phyloP scores from a whole-genome alignment of 2,888 invertebrate genomes.

The Mythimna vitellina region DNA sequence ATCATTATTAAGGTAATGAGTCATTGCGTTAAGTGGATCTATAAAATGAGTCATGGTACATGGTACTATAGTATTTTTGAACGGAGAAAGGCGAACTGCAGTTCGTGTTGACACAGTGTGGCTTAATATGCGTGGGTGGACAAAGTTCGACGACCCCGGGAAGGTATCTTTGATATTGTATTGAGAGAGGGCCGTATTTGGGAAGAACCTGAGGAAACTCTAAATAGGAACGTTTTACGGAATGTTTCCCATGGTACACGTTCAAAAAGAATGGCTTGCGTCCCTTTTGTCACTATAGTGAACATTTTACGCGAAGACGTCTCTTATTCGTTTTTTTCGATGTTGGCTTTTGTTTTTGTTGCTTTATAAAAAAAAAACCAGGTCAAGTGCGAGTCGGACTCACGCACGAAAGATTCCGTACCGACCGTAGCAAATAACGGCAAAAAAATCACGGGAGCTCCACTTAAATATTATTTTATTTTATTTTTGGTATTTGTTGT shows the following conservation, averaged over 20 bases:
- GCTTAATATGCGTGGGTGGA: constrained; percentile 79
- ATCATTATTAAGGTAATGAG: constrained; percentile 86
- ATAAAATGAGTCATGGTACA: constrained; percentile 81
- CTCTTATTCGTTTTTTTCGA: constrained; percentile 31
- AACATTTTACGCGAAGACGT: constrained; percentile 42
- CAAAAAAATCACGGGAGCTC: too few species aligned
- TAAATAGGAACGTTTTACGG: constrained; percentile 36
- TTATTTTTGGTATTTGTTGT: too few species aligned
- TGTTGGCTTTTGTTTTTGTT: constrained; percentile 32
- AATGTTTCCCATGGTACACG: constrained; percentile 52
- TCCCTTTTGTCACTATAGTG: constrained; percentile 38
- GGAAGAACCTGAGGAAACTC: constrained; percentile 39
- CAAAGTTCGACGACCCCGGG: constrained; percentile 79
- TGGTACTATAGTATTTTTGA: constrained; percentile 64
- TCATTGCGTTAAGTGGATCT: constrained; percentile 80
- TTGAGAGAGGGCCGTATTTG: constrained; percentile 46
- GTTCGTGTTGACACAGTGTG: constrained; percentile 78
- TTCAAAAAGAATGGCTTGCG: constrained; percentile 45
- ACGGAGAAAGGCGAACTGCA: constrained; percentile 65
- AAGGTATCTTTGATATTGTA: constrained; percentile 75
- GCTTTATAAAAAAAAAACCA: not conserved
- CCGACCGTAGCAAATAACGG: too few species aligned
- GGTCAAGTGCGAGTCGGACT: too few species aligned
- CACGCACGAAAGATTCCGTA: too few species aligned
- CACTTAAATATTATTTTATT: too few species aligned